These are phyloP conservation scores for Crotophaga sulcirostris DNA, from an alignment of 2,113 vertebrate genomes.

Conservation along the genomic window DNA sequence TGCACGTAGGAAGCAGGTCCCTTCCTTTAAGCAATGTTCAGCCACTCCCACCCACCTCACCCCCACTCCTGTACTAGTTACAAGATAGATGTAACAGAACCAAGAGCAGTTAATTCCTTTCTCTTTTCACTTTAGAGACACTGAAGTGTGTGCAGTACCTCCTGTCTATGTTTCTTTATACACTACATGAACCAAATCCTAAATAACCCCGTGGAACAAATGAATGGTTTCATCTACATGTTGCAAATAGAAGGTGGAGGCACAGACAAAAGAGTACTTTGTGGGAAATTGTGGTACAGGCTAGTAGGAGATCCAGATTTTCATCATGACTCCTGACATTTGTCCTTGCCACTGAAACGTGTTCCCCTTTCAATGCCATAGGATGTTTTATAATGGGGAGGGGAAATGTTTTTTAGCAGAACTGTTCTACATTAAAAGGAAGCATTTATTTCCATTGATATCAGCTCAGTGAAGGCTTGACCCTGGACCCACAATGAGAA, in stretches of 20 bases:
- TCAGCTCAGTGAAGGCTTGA: slow-evolving; percentile 13
- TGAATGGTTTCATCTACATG: neutral
- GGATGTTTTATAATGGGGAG: slow-evolving; percentile 8
- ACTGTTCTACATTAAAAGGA: slow-evolving; percentile 32
- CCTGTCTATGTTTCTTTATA: neutral
- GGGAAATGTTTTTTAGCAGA: neutral
- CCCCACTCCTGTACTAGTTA: neutral
- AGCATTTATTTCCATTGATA: slow-evolving; percentile 50
- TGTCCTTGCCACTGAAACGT: slow-evolving; percentile 29
- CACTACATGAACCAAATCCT: neutral
- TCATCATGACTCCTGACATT: slow-evolving; percentile 1
- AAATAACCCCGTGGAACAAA: neutral
- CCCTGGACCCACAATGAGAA: slow-evolving; percentile 22
- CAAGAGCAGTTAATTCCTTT: neutral
- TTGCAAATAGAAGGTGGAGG: neutral
- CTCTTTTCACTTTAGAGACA: neutral
- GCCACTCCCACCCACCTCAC: neutral
- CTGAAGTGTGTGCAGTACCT: neutral
- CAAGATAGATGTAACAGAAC: neutral
- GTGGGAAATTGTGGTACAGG: neutral
- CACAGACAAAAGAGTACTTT: neutral
- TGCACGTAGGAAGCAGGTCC: neutral
- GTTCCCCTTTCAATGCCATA: slow-evolving; percentile 32
- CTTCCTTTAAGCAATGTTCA: neutral
- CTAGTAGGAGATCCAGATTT: neutral